Conservation (phyloP, 2,113 vertebrate genomes). For the Trichomycterus rosablanca region DNA sequence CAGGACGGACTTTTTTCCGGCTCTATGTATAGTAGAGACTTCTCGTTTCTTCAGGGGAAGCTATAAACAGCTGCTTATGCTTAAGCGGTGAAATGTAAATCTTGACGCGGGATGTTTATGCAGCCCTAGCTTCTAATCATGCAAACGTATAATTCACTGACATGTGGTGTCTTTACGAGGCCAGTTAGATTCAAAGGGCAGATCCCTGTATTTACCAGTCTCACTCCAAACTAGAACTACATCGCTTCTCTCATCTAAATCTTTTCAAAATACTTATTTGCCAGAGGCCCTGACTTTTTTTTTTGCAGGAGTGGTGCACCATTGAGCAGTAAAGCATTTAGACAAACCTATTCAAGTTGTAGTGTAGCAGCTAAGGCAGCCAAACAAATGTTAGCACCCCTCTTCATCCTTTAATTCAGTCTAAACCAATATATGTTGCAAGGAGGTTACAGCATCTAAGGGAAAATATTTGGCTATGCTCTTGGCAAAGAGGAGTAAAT, state of each 20-base stretch:
- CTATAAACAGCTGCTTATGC: slow-evolving; percentile 73
- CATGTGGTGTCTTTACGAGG: slow-evolving; percentile 72
- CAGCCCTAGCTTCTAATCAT: slow-evolving; percentile 75
- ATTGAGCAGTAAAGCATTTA: background rate
- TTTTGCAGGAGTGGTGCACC: background rate
- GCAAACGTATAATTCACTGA: slow-evolving; percentile 73
- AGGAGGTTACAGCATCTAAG: slow-evolving; percentile 7
- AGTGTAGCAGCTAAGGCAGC: background rate
- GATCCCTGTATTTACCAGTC: slow-evolving; percentile 70
- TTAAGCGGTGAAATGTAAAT: slow-evolving; percentile 75
- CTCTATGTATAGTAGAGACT: slow-evolving; percentile 41
- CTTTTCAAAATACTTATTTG: slow-evolving; percentile 49
- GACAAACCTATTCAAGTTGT: background rate
- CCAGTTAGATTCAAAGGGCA: slow-evolving; percentile 70
- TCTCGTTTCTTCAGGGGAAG: slow-evolving; percentile 47
- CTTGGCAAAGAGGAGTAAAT: background rate
- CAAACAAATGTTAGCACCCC: background rate
- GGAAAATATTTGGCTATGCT: background rate
- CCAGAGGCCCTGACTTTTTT: background rate
- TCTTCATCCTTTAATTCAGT: slow-evolving; percentile 12
- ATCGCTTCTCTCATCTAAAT: slow-evolving; percentile 51
- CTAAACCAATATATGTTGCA: slow-evolving; percentile 2
- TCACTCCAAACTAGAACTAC: slow-evolving; percentile 59
- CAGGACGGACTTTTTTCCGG: slow-evolving; percentile 23
- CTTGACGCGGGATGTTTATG: slow-evolving; percentile 73